These are phyloP conservation scores for Barypeithes pellucidus DNA, from an alignment of 2,888 invertebrate species.

Conservation along the genomic window DNA sequence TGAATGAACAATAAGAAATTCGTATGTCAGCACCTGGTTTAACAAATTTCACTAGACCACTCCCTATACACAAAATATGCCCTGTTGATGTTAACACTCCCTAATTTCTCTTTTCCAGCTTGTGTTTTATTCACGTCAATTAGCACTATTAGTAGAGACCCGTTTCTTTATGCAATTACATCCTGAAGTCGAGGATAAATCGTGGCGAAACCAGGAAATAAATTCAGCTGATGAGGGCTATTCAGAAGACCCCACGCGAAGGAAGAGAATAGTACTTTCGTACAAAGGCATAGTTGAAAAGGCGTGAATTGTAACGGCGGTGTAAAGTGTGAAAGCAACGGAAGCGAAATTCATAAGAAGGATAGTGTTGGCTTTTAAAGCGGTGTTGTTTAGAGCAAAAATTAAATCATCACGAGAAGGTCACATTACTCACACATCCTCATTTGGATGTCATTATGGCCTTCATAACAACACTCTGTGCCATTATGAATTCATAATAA, in stretches of 20 bases:
- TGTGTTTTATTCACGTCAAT: slow-evolving; percentile 60
- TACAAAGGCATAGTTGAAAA: slow-evolving; percentile 33
- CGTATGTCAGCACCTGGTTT: too few relatives aligned
- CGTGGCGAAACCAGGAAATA: slow-evolving; percentile 61
- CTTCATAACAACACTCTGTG: too few relatives aligned
- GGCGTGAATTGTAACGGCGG: slow-evolving; percentile 21
- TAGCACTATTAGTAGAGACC: slow-evolving; percentile 57
- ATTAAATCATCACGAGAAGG: too few relatives aligned
- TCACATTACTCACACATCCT: too few relatives aligned
- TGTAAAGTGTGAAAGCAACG: slow-evolving; percentile 28
- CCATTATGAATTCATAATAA: too few relatives aligned
- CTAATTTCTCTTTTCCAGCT: slow-evolving; percentile 51
- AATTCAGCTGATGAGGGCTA: slow-evolving; percentile 63
- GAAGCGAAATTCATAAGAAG: slow-evolving; percentile 24
- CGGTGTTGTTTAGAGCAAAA: not conserved
- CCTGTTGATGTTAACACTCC: slow-evolving; percentile 38
- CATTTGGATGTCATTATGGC: too few relatives aligned
- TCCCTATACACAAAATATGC: not conserved
- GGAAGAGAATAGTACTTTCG: slow-evolving; percentile 51
- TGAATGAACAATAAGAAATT: too few relatives aligned
- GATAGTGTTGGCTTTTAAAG: slow-evolving; percentile 4
- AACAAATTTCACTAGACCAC: not conserved
- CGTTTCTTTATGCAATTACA: slow-evolving; percentile 62
- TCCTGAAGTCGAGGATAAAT: slow-evolving; percentile 57
- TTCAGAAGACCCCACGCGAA: slow-evolving; percentile 58